A percentile compares a stretch with the other conserved stretches of the same genome.
These are phyloP conservation scores for Brachyalestes nurse DNA, from an alignment of 2,797 vertebrate genomes.

Conservation along the genomic window DNA sequence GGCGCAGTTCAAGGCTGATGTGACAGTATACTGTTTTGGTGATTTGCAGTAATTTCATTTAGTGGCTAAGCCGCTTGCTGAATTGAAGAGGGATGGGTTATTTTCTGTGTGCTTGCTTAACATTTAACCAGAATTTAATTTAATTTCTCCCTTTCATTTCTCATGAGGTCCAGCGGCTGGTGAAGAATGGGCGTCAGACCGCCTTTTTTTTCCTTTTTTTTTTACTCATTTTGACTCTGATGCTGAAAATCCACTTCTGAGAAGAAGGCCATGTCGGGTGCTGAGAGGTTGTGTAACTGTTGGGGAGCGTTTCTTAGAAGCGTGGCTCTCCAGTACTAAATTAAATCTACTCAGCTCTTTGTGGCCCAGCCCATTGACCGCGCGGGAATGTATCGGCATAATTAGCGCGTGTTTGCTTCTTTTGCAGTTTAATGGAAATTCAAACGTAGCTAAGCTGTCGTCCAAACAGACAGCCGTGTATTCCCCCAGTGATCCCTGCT, in stretches of 20 bases:
- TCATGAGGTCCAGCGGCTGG: slow-evolving; percentile 27
- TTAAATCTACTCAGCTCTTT: slow-evolving; percentile 41
- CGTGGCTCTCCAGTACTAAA: slow-evolving; percentile 13
- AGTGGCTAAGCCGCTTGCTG: slow-evolving; percentile 45
- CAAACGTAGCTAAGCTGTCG: slow-evolving; percentile 36
- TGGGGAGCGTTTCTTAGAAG: slow-evolving; percentile 46
- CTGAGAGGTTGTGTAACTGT: slow-evolving; percentile 39
- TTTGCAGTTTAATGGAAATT: slow-evolving; percentile 46
- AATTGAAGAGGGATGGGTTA: slow-evolving; percentile 54
- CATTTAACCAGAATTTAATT: slow-evolving; percentile 48
- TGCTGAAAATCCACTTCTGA: slow-evolving; percentile 24
- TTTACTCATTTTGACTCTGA: slow-evolving; percentile 32
- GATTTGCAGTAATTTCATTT: slow-evolving; percentile 66
- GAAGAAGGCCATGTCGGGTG: slow-evolving; percentile 29
- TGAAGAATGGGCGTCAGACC: slow-evolving; percentile 8
- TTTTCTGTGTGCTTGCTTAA: slow-evolving; percentile 45
- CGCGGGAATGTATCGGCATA: slow-evolving; percentile 42
- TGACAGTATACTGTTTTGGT: slow-evolving; percentile 36
- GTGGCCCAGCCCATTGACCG: slow-evolving; percentile 30
- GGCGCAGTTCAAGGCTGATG: slow-evolving; percentile 34
- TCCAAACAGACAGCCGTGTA: slow-evolving; percentile 37
- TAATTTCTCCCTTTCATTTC: slow-evolving; percentile 29
- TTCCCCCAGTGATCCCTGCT: slow-evolving; percentile 26
- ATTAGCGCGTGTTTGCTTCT: slow-evolving; percentile 38
- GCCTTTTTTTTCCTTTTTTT: slow-evolving; percentile 39